Evolutionary conservation across 2,113 vertebrate genomes (phyloP).

Genomic region (Amia ocellicauda): DNA sequence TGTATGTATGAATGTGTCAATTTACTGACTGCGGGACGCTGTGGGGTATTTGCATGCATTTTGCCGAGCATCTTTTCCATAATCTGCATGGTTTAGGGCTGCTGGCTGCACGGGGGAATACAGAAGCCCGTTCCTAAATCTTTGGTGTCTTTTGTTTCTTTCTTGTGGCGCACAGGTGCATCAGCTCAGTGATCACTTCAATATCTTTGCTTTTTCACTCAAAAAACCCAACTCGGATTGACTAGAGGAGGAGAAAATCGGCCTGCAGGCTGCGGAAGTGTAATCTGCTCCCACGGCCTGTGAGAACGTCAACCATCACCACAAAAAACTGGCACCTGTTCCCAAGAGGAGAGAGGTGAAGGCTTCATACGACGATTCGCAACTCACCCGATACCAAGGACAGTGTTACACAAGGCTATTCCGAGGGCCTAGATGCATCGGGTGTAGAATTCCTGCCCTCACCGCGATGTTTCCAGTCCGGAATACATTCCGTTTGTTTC

Average conservation of each 20-base stretch:
- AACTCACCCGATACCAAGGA: constrained; percentile 35
- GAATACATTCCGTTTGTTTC: constrained; percentile 72
- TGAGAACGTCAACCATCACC: constrained; percentile 79
- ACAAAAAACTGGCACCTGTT: constrained; percentile 47
- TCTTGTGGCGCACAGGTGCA: constrained; percentile 67
- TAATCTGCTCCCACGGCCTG: constrained; percentile 66
- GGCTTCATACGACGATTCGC: constrained; percentile 32
- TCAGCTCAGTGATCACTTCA: constrained; percentile 90
- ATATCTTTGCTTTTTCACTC: constrained; percentile 86
- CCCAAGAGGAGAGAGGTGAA: constrained; percentile 34
- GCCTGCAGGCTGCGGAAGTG: constrained; percentile 77
- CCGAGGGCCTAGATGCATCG: constrained; percentile 13
- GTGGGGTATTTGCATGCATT: too few relatives aligned
- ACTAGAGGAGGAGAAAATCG: constrained; percentile 84
- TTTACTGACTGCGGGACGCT: too few relatives aligned
- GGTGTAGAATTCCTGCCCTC: constrained; percentile 25
- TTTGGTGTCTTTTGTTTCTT: constrained; percentile 13
- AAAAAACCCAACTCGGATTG: constrained; percentile 85
- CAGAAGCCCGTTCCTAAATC: too few relatives aligned
- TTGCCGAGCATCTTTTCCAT: too few relatives aligned
- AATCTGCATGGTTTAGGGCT: too few relatives aligned
- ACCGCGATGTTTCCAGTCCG: constrained; percentile 46
- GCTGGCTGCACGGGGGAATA: too few relatives aligned
- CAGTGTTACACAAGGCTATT: constrained; percentile 32
- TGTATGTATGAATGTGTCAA: too few relatives aligned